These are phyloP conservation scores for Hetaerina americana DNA, from an alignment of 1,140 invertebrate genomes.

Conservation along the genomic window DNA sequence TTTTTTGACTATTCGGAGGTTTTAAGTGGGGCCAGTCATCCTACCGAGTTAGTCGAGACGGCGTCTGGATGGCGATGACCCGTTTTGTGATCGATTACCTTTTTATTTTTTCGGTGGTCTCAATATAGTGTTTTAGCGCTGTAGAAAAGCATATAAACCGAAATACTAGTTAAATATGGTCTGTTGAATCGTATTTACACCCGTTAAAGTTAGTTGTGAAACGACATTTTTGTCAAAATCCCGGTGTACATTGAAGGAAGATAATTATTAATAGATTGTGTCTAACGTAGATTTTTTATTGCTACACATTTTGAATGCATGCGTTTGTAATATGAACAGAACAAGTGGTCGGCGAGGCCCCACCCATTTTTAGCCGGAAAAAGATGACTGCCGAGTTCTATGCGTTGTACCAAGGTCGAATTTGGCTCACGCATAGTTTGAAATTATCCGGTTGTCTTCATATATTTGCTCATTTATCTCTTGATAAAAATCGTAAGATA, in stretches of 20 bases:
- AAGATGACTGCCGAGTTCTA: background rate
- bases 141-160: too few relatives aligned
- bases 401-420: background rate
- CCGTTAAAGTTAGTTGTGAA: too few relatives aligned
- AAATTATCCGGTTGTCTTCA: background rate
- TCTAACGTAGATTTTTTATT: too few relatives aligned
- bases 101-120: background rate
- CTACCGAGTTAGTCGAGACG: background rate
- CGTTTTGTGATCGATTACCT: background rate
- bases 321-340: background rate
- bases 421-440: background rate
- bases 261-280: too few relatives aligned
- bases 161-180: too few relatives aligned
- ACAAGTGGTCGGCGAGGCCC: background rate
- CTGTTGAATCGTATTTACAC: too few relatives aligned
- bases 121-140: too few relatives aligned
- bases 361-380: slow-evolving; percentile 6
- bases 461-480: background rate
- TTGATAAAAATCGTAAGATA: background rate
- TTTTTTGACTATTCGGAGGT: background rate
- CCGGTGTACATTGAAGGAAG: too few relatives aligned
- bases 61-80: background rate
- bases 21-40: background rate
- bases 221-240: too few relatives aligned
- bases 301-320: too few relatives aligned